Conservation (phyloP, 2,797 vertebrate species). For the Falco biarmicus region DNA sequence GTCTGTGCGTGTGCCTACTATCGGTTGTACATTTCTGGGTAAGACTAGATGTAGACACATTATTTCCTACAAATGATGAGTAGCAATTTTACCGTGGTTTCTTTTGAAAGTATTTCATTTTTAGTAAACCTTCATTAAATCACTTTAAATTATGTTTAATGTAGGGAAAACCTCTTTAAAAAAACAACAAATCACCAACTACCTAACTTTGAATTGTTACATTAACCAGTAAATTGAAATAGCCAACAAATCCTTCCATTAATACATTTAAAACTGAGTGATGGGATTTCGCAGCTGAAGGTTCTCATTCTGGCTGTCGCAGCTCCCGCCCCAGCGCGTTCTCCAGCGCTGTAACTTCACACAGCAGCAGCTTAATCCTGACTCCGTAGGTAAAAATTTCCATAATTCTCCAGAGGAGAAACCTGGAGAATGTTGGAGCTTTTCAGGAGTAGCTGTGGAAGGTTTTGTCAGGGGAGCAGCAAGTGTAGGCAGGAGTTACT, state of each 20-base stretch:
- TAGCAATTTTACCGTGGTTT: background rate
- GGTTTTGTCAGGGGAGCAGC: background rate
- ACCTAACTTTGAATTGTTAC: background rate
- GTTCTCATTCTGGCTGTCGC: background rate
- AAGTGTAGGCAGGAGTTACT: background rate
- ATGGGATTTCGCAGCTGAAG: no score
- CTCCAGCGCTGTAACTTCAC: background rate
- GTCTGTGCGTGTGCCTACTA: rapidly evolving
- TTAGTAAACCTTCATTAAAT: background rate
- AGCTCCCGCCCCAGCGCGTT: background rate
- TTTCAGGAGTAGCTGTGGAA: background rate
- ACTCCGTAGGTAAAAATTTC: background rate
- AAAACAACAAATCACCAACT: background rate
- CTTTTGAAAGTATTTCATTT: background rate
- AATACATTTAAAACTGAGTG: background rate
- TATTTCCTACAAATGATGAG: background rate
- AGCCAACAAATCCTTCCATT: background rate
- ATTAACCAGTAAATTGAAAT: background rate
- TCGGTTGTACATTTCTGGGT: background rate
- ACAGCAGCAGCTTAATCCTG: background rate
- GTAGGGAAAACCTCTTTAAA: background rate
- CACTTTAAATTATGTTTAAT: background rate
- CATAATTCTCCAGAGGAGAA: no score
- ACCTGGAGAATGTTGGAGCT: background rate
- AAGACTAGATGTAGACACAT: background rate